phyloP scores from a whole-genome alignment of 2,888 invertebrate species.

The Sericinus montela region DNA sequence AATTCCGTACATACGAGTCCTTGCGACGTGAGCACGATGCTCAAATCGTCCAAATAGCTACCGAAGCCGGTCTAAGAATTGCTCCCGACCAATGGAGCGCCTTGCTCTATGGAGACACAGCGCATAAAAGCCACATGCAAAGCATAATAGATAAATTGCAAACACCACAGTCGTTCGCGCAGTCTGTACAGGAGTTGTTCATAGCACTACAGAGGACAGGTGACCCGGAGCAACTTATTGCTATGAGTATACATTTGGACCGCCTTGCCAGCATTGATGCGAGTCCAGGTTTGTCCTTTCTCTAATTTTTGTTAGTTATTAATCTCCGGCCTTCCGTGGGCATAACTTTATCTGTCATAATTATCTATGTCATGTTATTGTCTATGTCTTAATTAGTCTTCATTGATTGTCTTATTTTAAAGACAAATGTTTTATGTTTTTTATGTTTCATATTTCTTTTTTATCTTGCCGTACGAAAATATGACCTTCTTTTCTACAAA shows the following conservation, averaged over 20 bases:
- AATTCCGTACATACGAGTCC: constrained; percentile 96
- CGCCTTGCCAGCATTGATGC: constrained; percentile 92
- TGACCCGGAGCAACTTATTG: constrained; percentile 87
- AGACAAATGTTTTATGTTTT: too few relatives aligned
- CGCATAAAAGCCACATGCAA: constrained; percentile 99
- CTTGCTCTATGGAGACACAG: constrained; percentile 95
- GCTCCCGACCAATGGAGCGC: constrained; percentile 99
- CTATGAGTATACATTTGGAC: constrained; percentile 89
- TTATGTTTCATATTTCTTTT: too few relatives aligned
- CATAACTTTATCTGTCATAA: too few relatives aligned
- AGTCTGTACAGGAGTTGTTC: constrained; percentile 93
- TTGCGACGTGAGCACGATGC: constrained; percentile 97
- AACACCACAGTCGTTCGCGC: constrained; percentile 94
- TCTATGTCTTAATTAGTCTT: too few relatives aligned
- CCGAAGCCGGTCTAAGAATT: constrained; percentile 97
- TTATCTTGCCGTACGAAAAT: too few relatives aligned
- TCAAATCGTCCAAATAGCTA: constrained; percentile 98
- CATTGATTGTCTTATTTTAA: too few relatives aligned
- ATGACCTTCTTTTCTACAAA: too few relatives aligned
- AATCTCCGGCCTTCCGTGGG: too few relatives aligned
- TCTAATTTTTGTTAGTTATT: too few relatives aligned
- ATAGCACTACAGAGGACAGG: constrained; percentile 93
- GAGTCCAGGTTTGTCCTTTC: constrained; percentile 81
- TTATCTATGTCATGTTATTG: too few relatives aligned
- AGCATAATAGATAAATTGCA: constrained; percentile 91